Evolutionary conservation across 2,113 vertebrate species (phyloP).

Genomic region (Burhinus bistriatus): DNA sequence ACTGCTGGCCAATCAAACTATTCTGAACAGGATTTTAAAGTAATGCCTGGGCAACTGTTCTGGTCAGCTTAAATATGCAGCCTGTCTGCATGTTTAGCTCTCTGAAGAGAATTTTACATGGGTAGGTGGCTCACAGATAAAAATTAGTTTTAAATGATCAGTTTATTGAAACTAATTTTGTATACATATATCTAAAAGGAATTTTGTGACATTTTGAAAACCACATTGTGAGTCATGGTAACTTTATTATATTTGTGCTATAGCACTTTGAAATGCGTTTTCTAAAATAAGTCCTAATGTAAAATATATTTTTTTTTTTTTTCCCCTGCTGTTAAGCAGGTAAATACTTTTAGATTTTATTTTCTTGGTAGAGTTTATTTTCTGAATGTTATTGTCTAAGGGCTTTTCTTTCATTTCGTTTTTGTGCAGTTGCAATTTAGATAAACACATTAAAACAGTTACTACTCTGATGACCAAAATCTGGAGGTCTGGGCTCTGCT

Average conservation of each 20-base stretch:
- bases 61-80: background rate
- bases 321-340: background rate
- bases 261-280: background rate
- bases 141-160: background rate
- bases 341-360: background rate
- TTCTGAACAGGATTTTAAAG: constrained; percentile 27
- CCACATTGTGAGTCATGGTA: background rate
- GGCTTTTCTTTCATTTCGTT: background rate
- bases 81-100: background rate
- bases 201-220: background rate
- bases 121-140: background rate
- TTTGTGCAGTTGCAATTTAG: constrained; percentile 21
- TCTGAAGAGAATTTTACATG: background rate
- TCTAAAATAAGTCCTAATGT: background rate
- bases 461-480: background rate
- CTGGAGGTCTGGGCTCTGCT: constrained; percentile 23
- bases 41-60: constrained; percentile 5
- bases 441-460: constrained; percentile 36
- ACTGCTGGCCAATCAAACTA: constrained; percentile 10
- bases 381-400: background rate
- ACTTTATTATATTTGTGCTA: background rate
- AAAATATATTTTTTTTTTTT: background rate
- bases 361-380: background rate
- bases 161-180: background rate
- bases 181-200: background rate